Conservation (phyloP, 35 echinoderm and acorn worm genomes). For the Amphiura filiformis region DNA sequence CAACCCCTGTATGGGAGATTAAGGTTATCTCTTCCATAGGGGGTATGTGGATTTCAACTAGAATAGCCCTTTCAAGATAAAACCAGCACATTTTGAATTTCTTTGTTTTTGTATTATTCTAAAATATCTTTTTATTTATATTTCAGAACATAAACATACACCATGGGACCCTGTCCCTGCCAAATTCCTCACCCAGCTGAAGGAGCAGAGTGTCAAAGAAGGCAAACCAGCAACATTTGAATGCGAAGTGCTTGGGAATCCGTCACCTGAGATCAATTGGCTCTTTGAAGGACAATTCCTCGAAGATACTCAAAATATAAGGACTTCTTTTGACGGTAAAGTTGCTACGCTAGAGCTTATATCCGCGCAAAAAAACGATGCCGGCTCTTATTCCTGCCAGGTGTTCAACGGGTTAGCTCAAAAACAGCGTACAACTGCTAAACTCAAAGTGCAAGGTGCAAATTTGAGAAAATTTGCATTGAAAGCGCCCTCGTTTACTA, state of each 20-base stretch:
- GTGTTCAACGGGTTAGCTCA: constrained; percentile 51
- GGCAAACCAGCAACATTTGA: constrained; percentile 42
- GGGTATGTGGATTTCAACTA: no score
- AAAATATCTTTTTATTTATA: neutral
- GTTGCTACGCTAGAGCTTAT: constrained; percentile 35
- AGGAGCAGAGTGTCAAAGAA: constrained; percentile 47
- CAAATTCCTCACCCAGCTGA: constrained; percentile 42
- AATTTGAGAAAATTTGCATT: constrained; percentile 20
- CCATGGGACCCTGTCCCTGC: constrained; percentile 40
- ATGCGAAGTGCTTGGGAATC: constrained; percentile 50
- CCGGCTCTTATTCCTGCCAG: constrained; percentile 52
- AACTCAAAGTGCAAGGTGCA: constrained; percentile 42
- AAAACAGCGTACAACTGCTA: constrained; percentile 37
- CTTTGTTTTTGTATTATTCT: no score
- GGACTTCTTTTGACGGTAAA: constrained; percentile 45
- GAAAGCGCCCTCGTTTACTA: constrained; percentile 41
- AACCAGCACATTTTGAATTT: neutral
- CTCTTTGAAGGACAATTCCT: constrained; percentile 37
- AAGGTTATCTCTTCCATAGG: no score
- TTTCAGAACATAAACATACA: constrained; percentile 37
- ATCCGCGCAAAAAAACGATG: constrained; percentile 29
- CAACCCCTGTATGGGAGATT: no score
- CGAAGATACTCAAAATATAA: constrained; percentile 22
- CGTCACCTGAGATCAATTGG: constrained; percentile 57
- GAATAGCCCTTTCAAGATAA: neutral